Percentiles rank a stretch among this genome's conserved stretches.
Evolutionary conservation across 2,113 vertebrate species (phyloP).

Genomic region (Pteronura brasiliensis): DNA sequence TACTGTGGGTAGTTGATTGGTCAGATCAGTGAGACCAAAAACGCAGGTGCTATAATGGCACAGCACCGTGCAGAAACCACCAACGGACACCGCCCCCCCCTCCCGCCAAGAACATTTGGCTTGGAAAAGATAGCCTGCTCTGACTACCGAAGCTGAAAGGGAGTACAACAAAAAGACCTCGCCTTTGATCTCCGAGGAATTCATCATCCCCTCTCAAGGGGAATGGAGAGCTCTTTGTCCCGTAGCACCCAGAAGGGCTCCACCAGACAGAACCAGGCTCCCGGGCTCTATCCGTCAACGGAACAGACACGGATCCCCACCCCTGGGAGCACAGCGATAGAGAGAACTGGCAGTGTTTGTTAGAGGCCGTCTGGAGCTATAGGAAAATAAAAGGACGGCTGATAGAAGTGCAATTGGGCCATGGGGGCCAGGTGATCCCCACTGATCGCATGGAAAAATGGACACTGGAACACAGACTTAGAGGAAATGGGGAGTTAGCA

Average conservation of each 20-base stretch:
- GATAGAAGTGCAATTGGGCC: neutral
- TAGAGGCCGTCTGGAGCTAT: neutral
- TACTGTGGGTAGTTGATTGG: neutral
- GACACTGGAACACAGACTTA: neutral
- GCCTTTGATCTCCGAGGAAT: neutral
- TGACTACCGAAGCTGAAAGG: neutral
- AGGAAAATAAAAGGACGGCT: neutral
- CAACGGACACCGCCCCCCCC: neutral
- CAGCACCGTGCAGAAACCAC: neutral
- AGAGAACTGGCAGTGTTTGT: neutral
- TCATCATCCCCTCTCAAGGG: neutral
- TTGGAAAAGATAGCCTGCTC: neutral
- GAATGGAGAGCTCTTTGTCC: neutral
- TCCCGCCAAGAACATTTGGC: neutral
- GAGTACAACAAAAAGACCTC: neutral
- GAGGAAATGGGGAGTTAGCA: neutral
- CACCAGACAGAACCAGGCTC: neutral
- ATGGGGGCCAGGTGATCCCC: accelerated
- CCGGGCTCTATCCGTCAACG: neutral
- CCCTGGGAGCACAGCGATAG: neutral
- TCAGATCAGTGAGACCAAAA: neutral
- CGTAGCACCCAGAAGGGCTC: neutral
- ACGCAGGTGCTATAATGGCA: neutral
- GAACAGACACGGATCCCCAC: neutral
- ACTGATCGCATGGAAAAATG: neutral